Evolutionary conservation across 1,140 invertebrate species (phyloP).

Genomic region (Tribolium castaneum): DNA sequence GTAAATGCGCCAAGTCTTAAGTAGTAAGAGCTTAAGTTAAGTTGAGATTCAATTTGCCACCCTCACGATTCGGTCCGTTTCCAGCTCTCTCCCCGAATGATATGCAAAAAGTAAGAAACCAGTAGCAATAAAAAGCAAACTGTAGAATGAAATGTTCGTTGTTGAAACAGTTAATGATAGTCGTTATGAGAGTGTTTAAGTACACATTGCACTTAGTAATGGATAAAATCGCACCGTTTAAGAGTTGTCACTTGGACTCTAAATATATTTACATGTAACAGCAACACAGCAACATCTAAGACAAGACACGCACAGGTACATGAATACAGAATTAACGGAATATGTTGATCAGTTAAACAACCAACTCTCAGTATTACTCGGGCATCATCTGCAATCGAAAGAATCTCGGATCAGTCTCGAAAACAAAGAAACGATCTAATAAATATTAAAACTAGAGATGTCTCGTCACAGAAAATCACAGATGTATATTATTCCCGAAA

Average conservation of each 20-base stretch:
- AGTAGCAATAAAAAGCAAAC: conserved; percentile 23
- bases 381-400: conserved; percentile 25
- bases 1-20: conserved; percentile 23
- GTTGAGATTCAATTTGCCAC: conserved; percentile 12
- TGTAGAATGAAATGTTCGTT: conserved; percentile 40
- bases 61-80: neutral
- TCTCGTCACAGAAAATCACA: conserved; percentile 48
- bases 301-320: conserved; percentile 56
- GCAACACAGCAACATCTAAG: conserved; percentile 54
- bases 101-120: conserved; percentile 21
- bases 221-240: conserved; percentile 41
- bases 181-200: conserved; percentile 43
- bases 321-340: conserved; percentile 54
- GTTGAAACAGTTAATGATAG: conserved; percentile 41
- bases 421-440: conserved; percentile 35
- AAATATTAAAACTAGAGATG: conserved; percentile 40
- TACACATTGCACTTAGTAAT: conserved; percentile 50
- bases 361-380: conserved; percentile 34
- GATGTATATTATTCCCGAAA: conserved; percentile 48
- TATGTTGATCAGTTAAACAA: conserved; percentile 32
- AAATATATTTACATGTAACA: conserved; percentile 52
- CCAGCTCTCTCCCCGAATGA: conserved; percentile 40
- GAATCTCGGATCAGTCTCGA: conserved; percentile 34
- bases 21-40: conserved; percentile 41
- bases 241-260: conserved; percentile 43